A percentile compares a stretch with the other conserved stretches of the same genome.
Evolutionary conservation across 1,140 invertebrate genomes (phyloP).

Genomic region (Arctopsyche grandis): DNA sequence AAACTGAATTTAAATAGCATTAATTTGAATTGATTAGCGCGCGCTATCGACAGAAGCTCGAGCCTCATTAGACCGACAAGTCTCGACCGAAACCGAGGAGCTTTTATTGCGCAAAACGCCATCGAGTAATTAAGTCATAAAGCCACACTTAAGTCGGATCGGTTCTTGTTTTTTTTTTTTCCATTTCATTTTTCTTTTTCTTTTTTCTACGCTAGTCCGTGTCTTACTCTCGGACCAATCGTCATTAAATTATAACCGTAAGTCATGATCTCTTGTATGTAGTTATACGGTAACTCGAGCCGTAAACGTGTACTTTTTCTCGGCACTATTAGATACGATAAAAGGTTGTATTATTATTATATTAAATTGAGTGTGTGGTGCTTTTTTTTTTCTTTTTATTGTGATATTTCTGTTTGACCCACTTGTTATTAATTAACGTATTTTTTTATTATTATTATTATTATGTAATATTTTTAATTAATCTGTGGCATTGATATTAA

Average conservation of each 20-base stretch:
- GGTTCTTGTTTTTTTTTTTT: slow-evolving; percentile 25
- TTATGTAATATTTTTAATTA: too few species aligned
- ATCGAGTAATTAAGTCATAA: slow-evolving; percentile 54
- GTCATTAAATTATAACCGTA: slow-evolving; percentile 32
- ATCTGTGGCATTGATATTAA: too few species aligned
- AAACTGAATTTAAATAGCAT: slow-evolving; percentile 52
- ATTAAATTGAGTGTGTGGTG: background rate
- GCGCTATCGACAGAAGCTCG: slow-evolving; percentile 45
- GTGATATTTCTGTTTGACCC: too few species aligned
- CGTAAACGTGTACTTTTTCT: background rate
- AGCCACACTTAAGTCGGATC: slow-evolving; percentile 41
- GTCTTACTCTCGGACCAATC: slow-evolving; percentile 3
- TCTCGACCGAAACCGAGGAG: slow-evolving; percentile 20
- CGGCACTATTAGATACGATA: slow-evolving; percentile 8
- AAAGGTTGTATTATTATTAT: background rate
- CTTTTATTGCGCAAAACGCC: slow-evolving; percentile 44
- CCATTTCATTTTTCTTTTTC: background rate
- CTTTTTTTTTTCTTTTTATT: background rate
- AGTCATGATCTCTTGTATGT: background rate
- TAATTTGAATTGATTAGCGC: slow-evolving; percentile 50
- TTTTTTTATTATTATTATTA: too few species aligned
- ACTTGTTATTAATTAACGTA: too few species aligned
- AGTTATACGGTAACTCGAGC: background rate
- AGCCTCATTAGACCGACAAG: slow-evolving; percentile 39
- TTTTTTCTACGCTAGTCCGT: slow-evolving; percentile 1